Evolutionary conservation across 2,888 invertebrate genomes (phyloP), one percentile per base, ranked within the genome.

Genomic region (Gymnocheta viridis): DNA sequence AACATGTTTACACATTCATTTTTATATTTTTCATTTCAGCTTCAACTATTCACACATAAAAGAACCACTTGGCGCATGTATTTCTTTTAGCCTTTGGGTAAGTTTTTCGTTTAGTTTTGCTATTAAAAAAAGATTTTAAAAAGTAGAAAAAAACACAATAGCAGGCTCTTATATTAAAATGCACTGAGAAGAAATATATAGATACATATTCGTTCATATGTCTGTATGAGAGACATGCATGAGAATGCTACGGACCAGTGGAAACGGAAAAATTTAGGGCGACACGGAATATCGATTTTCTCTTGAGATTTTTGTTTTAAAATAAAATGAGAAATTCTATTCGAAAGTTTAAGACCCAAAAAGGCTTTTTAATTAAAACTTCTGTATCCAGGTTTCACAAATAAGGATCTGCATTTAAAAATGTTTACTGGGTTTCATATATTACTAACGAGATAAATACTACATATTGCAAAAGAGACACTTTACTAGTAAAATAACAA

Each of bases 31-130:
- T 14, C 44, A 56, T 70, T 56, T 70, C 22, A 70, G 44, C 22
- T 58, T 32, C 24, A 19, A 27, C 49, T 35, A 58, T 38, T 44
- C 19, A 17, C 14, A 17, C 24, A 35, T 12, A 32, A 17, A 64
- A 27, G 70, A 17, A 64, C 17, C 62, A 64, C 35, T 79, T 64
- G 70, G 17, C 27, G 35, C 44, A 70, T 72, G 64, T 22, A 38
- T 19, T 24, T 38, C 44, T 35, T 64, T 47, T 72, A 35, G 79
- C 79, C 72, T 72, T 56, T 64, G 72, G 72, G 47, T 64, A 79
- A 79, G 38, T 69, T 78, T 69, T 77, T 77, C 44, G 41, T 70
- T 70, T 70, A 51, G 41, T 70, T 79, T 70, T 70, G 17, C 24
- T 62, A 70, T 70, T 62, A 17, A 44, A 35, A 19, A 12, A 35